Percentiles rank a stretch among this genome's conserved stretches.
Evolutionary conservation across 2,797 vertebrate genomes (phyloP).

Genomic region (Oreochromis mossambicus): DNA sequence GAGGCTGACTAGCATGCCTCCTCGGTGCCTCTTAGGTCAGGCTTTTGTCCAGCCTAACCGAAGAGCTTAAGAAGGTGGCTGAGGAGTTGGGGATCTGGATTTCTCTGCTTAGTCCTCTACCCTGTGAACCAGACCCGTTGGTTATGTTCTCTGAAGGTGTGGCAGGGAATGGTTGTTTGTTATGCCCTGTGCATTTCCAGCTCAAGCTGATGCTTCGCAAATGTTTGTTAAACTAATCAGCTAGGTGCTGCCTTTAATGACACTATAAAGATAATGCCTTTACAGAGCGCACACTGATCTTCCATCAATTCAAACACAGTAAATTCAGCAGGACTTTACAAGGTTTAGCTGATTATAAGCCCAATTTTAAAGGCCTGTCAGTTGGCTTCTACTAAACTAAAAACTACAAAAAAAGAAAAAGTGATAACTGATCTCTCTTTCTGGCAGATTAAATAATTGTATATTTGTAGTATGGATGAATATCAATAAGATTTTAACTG

Average conservation of each 20-base stretch:
- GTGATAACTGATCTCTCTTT: background rate
- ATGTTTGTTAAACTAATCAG: constrained; percentile 20
- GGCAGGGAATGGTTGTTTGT: background rate
- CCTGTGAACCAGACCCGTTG: accelerated
- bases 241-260: constrained; percentile 16
- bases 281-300: constrained; percentile 1
- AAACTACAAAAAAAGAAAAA: background rate
- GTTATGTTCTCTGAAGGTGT: background rate
- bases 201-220: background rate
- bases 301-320: background rate
- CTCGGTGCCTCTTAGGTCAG: background rate
- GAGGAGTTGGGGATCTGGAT: background rate
- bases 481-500: background rate
- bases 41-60: background rate
- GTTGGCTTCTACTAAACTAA: background rate
- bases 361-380: background rate
- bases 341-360: background rate
- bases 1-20: background rate
- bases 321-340: constrained; percentile 5
- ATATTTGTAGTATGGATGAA: background rate
- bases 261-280: constrained; percentile 12
- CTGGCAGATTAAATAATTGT: background rate
- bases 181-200: background rate
- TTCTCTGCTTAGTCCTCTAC: background rate
- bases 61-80: background rate